Evolutionary conservation across 2,113 vertebrate genomes (phyloP), one percentile per base, ranked within the genome.

Genomic region (Forbesichthys papilliferus): DNA sequence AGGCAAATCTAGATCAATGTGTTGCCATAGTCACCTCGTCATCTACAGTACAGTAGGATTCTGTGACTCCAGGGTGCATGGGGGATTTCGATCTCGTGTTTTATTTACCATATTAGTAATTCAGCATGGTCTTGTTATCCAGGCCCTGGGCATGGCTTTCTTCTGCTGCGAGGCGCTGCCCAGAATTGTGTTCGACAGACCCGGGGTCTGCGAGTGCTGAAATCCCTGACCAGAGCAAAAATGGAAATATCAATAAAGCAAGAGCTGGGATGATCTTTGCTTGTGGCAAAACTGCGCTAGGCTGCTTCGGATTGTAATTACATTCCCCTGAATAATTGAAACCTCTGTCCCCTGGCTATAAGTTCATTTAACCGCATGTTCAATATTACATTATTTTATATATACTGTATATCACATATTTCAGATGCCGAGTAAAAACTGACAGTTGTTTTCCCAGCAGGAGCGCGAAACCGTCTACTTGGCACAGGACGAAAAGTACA

Each of bases 201-300:
- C 84, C 83, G 66, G 75, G 80, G 74, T 78, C 69, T 77, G 66
- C 75, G 70, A 79, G 73, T 70, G 83, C 69, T 77, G 60, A 85
- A 86, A 85, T 87, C 81, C 82, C 81, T 89, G 85, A 83, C 86
- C 63, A 57, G 69, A 77, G 75, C 86, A 80, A 79, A 83, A 91
- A 92, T 84, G 83, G 84, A 78, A 89, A 87, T 87, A 88, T 89
- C 81, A 88, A 89, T 89, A 91, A 91, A 91, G 84, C 83, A 79
- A 84, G 71, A 84, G 81, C 83, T 76, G 59, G 81, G 85, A 84
- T 85, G 80, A 87, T 86, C 86, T 88, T 88, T 85, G 86, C 89
- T 90, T 64, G 81, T 89, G 86, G 90, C 89, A 77, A 89, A 86
- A 82, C 69, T 67, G 56, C 9, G 65, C 80, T 77, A 73, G 72